phyloP scores from a whole-genome alignment of 2,797 vertebrate species.

The Gymnocypris eckloni region DNA sequence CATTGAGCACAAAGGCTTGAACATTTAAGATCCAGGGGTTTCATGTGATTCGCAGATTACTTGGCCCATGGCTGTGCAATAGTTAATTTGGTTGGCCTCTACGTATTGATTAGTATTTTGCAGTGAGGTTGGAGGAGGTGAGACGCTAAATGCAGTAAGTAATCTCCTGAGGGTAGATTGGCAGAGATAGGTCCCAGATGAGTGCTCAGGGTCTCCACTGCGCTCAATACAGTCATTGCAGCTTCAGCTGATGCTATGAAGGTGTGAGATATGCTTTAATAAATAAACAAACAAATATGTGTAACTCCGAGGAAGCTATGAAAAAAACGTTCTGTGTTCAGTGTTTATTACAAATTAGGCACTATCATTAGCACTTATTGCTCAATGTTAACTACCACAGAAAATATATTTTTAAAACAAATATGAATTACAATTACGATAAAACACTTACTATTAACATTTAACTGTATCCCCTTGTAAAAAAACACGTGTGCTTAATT shows the following conservation, averaged over 20 bases:
- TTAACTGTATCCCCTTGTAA: not conserved
- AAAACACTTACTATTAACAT: not conserved
- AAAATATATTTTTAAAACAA: too few relatives aligned
- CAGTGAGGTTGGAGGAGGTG: conserved; percentile 18
- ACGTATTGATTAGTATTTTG: conserved; percentile 16
- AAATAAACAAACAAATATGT: not conserved
- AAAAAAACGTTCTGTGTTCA: not conserved
- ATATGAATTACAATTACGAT: not conserved
- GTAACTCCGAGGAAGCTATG: not conserved
- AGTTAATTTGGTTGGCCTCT: conserved; percentile 25
- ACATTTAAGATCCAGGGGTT: not conserved
- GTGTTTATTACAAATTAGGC: not conserved
- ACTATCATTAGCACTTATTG: not conserved
- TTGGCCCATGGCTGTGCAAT: not conserved
- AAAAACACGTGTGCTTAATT: not conserved
- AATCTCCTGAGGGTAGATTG: not conserved
- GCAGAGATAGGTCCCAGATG: conserved; percentile 13
- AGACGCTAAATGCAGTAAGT: conserved; percentile 25
- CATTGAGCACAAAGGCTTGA: not conserved
- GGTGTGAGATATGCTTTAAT: not conserved
- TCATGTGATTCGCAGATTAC: conserved; percentile 1
- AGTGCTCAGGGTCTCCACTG: not conserved
- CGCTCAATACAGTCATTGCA: conserved; percentile 8
- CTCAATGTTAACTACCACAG: not conserved
- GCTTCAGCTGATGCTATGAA: not conserved